Percentiles rank a stretch among this genome's conserved stretches.
Evolutionary conservation across 2,113 vertebrate genomes (phyloP).

Genomic region (Symphodus melops): DNA sequence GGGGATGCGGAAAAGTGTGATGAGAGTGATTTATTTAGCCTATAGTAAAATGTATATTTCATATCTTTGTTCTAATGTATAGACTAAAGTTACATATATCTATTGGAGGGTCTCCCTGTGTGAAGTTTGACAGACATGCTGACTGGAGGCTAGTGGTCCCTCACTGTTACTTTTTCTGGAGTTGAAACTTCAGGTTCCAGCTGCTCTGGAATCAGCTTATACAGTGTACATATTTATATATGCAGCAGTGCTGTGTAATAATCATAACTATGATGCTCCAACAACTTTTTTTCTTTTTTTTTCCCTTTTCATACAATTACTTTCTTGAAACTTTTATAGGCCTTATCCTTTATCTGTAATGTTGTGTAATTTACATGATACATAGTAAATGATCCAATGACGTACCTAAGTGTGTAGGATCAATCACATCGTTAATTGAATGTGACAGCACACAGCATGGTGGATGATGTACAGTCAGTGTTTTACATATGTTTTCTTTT

Average conservation of each 20-base stretch:
- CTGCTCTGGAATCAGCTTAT: constrained; percentile 52
- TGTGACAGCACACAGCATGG: constrained; percentile 15
- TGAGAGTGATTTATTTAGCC: neutral
- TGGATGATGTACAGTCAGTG: constrained; percentile 36
- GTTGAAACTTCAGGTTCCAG: constrained; percentile 40
- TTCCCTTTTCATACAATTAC: neutral
- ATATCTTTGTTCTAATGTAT: neutral
- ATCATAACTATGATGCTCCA: constrained; percentile 65
- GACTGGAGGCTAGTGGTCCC: constrained; percentile 10
- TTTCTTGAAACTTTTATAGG: constrained; percentile 34
- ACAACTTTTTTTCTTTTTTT: neutral
- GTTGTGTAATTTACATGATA: constrained; percentile 34
- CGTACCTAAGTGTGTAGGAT: constrained; percentile 25
- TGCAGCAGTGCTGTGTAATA: constrained; percentile 53
- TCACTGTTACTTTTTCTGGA: constrained; percentile 38
- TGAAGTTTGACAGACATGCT: constrained; percentile 6
- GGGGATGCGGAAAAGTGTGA: neutral
- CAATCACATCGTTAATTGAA: constrained; percentile 19
- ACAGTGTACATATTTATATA: constrained; percentile 63
- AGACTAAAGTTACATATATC: constrained; percentile 21
- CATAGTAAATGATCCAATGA: constrained; percentile 17
- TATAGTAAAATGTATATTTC: neutral
- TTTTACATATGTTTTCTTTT: constrained; percentile 26
- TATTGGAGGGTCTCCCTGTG: constrained; percentile 1
- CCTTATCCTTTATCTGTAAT: constrained; percentile 28